Percentiles rank a stretch among this genome's conserved stretches.
Evolutionary conservation across 1,140 invertebrate genomes (phyloP).

Genomic region (Agrilus planipennis): DNA sequence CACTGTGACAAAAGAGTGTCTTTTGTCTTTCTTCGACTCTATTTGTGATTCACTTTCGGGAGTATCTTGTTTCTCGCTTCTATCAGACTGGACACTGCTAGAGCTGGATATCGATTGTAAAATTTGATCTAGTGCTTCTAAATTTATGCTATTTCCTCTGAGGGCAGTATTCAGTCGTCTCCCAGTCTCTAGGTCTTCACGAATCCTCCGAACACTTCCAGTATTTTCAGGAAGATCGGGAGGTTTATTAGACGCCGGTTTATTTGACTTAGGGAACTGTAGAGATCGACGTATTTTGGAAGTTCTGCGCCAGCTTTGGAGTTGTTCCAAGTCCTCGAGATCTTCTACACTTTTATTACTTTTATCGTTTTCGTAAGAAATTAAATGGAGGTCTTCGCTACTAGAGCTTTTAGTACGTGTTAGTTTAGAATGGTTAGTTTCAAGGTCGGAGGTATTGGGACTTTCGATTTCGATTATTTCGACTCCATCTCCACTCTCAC

Average conservation of each 20-base stretch:
- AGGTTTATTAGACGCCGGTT: constrained; percentile 26
- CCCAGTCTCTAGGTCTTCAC: constrained; percentile 39
- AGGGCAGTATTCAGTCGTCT: constrained; percentile 37
- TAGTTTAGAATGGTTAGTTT: constrained; percentile 21
- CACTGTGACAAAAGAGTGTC: constrained; percentile 42
- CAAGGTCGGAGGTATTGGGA: constrained; percentile 11
- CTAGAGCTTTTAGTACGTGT: constrained; percentile 34
- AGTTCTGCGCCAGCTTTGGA: constrained; percentile 42
- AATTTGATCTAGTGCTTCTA: constrained; percentile 37
- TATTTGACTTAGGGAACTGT: constrained; percentile 41
- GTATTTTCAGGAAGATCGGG: constrained; percentile 40
- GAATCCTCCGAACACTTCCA: constrained; percentile 39
- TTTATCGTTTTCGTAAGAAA: constrained; percentile 19
- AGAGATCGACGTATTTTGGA: constrained; percentile 47
- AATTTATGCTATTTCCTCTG: constrained; percentile 37
- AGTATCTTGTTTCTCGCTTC: constrained; percentile 31
- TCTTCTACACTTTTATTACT: constrained; percentile 25
- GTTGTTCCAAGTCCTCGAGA: constrained; percentile 27
- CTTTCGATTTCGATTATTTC: constrained; percentile 26
- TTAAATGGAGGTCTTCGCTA: constrained; percentile 34
- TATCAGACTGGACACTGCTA: constrained; percentile 19
- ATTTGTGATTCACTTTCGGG: constrained; percentile 28
- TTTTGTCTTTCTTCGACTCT: constrained; percentile 31
- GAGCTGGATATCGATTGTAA: constrained; percentile 31
- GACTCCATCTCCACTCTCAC: constrained; percentile 21